A percentile compares a stretch with the other conserved stretches of the same genome.
These are phyloP conservation scores for Pelecanoides urinatrix DNA, from an alignment of 2,113 vertebrate species.

Conservation along the genomic window DNA sequence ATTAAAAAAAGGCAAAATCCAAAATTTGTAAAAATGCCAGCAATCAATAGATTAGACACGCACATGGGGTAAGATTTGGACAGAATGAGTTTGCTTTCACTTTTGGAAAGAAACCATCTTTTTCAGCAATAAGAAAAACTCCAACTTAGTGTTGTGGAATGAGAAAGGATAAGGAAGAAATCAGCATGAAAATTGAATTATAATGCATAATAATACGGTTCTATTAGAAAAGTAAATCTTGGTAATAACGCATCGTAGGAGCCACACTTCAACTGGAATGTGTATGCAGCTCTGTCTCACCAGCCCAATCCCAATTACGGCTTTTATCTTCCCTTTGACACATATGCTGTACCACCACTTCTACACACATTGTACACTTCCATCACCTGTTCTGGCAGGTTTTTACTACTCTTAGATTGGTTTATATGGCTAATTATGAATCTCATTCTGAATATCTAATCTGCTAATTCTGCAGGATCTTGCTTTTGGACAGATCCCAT, in stretches of 20 bases:
- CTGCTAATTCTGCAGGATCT: background rate
- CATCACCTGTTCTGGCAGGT: background rate
- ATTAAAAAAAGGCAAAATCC: background rate
- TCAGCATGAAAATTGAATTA: background rate
- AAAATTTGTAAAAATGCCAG: background rate
- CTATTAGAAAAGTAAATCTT: background rate
- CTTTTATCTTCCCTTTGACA: background rate
- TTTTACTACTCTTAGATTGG: background rate
- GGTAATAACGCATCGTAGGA: background rate
- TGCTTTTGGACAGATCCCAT: background rate
- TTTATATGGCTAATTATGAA: background rate
- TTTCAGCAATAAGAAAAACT: background rate
- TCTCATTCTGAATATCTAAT: background rate
- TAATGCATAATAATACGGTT: background rate
- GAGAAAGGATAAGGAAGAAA: background rate
- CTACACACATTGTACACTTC: rapidly evolving
- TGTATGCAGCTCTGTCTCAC: background rate
- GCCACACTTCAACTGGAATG: background rate
- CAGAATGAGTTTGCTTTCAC: background rate
- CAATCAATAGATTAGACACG: background rate
- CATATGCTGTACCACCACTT: background rate
- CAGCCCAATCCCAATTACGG: background rate
- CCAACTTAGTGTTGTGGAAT: background rate
- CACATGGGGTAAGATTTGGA: background rate
- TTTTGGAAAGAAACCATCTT: background rate